Conservation (phyloP, 2,888 invertebrate genomes). For the Agriopis marginaria region DNA sequence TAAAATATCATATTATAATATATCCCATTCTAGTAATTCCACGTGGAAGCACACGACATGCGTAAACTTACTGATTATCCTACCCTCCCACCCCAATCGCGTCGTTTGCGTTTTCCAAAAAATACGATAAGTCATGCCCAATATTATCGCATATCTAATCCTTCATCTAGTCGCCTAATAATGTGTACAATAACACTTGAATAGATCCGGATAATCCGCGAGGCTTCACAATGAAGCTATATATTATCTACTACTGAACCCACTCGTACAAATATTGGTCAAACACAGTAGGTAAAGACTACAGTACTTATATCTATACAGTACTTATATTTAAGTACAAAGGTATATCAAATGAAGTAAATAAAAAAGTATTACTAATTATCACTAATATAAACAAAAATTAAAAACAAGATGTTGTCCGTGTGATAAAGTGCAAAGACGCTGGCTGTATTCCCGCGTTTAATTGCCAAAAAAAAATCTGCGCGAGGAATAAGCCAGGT, state of each 20-base stretch:
- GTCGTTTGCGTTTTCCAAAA: background rate
- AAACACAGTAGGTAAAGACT: background rate
- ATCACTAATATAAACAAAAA: too few relatives aligned
- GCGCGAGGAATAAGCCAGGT: too few relatives aligned
- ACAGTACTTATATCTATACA: background rate
- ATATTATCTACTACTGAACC: background rate
- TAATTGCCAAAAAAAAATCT: too few relatives aligned
- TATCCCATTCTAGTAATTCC: background rate
- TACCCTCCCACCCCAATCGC: background rate
- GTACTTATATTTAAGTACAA: too few relatives aligned
- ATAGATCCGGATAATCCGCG: constrained; percentile 14
- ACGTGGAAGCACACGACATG: background rate
- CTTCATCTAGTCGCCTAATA: constrained; percentile 15
- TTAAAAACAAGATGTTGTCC: too few relatives aligned
- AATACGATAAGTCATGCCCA: constrained; percentile 9
- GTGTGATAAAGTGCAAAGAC: too few relatives aligned
- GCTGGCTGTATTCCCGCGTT: too few relatives aligned
- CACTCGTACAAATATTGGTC: background rate
- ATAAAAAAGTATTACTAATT: too few relatives aligned
- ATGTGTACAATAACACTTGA: constrained; percentile 28
- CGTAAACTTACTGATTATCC: background rate
- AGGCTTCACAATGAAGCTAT: background rate
- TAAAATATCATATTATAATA: too few relatives aligned
- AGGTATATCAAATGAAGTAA: too few relatives aligned
- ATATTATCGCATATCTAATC: constrained; percentile 30